phyloP scores from a whole-genome alignment of 2,113 vertebrate species.

The Pardalotus punctatus region DNA sequence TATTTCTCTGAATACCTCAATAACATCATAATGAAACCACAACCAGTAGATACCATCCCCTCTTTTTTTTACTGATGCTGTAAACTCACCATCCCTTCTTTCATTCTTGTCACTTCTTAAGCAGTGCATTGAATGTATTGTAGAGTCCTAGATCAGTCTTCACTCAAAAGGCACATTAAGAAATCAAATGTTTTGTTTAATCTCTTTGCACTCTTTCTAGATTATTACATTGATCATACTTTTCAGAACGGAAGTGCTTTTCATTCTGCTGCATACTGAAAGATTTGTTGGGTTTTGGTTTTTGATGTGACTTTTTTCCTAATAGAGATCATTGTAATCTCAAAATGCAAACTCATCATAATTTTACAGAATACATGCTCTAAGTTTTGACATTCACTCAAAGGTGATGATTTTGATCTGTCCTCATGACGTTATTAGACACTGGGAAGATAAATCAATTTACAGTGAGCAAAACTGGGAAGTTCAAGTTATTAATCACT shows the following conservation, averaged over 20 bases:
- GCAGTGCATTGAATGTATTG: neutral
- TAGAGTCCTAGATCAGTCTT: neutral
- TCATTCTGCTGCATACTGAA: neutral
- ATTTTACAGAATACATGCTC: neutral
- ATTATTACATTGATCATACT: neutral
- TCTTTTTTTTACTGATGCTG: neutral
- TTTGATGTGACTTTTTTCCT: neutral
- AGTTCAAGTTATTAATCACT: neutral
- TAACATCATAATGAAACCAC: neutral
- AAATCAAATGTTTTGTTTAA: neutral
- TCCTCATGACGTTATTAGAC: neutral
- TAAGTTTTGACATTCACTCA: neutral
- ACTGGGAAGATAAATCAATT: neutral
- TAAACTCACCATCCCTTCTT: neutral
- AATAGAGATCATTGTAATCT: neutral
- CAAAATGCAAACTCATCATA: neutral
- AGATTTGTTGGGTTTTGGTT: neutral
- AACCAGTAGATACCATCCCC: neutral
- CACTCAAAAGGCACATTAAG: neutral
- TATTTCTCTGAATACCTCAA: neutral
- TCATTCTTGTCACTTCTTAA: neutral
- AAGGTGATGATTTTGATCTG: neutral
- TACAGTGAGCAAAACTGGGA: neutral
- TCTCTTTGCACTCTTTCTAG: neutral
- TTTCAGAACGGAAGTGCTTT: neutral